Evolutionary conservation across 2,113 vertebrate species (phyloP), one percentile per base, ranked within the genome.

Genomic region (Pithys albifrons): DNA sequence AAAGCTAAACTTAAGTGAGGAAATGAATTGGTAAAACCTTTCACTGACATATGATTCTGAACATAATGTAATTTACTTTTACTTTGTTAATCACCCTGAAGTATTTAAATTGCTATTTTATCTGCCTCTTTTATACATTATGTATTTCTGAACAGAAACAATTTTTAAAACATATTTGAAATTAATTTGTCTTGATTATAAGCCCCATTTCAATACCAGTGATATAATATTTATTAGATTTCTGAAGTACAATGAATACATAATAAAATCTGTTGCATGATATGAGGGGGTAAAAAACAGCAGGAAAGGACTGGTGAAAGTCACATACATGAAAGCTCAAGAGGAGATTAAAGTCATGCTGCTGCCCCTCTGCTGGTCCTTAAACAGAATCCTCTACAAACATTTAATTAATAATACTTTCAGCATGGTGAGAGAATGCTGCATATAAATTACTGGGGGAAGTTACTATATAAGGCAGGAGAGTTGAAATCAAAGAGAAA

Each of bases 1-100:
- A 79, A 78, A 75, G 24, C 35, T 69, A 65, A 69, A 85, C 31
- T 75, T 62, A 85, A 93, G 41, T 79, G 62, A 85, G 71, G 83
- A 91, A 95, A 86, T 76, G 8, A 93, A 72, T 5, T 83, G 66
- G 82, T 75, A 88, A 93, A 93, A 76, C 15, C 29, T 83, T 82
- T 76, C 67, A 82, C 45, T 83, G 27, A 61, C 72, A 70, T 85
- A 66, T 31, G 62, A 73, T 79, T 83, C 67, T 54, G 39, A 92
- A 75, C 27, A 92, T 39, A 90, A 37, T n/a, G 33, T 79, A 75
- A 85, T 88, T 88, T 73, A 76, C 72, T 92, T 94, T 82, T 93
- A 67, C 67, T 79, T 75, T 59, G 24, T 78, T 92, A 95, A 88
- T 89, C 92, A 85, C 37, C 41, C 49, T 27, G 52, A 48, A 22